Base-by-base conservation (phyloP, 1,140 invertebrate genomes). In the Leptopilina boulardi region DNA sequence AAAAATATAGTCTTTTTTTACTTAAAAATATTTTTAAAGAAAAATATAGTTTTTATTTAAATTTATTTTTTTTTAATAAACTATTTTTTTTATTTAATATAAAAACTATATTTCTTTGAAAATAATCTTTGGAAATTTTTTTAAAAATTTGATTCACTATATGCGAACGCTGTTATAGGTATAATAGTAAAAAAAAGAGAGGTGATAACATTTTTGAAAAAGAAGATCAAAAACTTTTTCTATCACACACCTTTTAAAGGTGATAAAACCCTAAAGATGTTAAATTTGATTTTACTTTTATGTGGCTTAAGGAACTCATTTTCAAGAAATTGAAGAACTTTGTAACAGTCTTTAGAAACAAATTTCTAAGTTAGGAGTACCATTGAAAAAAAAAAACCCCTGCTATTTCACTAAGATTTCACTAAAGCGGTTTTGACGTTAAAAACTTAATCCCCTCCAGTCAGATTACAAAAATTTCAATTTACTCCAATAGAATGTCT, bases 271-370 rank as follows among this genome's bases (percentile, higher is more conserved):
- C 15, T 47, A 3, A 47, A 47, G 44, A 47, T 47, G 13, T 47
- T 47, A 47, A 47, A 47, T 47, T 47, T 13, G 44, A 47, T 47
- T 47, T 47, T 47, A 47, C 44, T n/a, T 47, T 47, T n/a, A 13
- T 47, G 44, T n/a, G 15, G 13, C 44, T 47, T 47, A 47, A n/a
- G 44, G n/a, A 47, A n/a, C 44, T 47, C 44, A 47, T 47, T 47
- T 47, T 47, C 44, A 47, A 47, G 44, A 47, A 47, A 47, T 47
- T 47, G 44, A 47, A 47, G 44, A 47, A 47, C 11, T 47, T 47
- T n/a, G 44, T 47, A 47, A 47, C 10, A 47, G 44, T 47, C 44
- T 47, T 47, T 47, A 47, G 44, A 47, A 47, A 47, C 44, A 47
- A 47, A 47, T 47, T n/a, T n/a, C 44, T 47, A 47, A 47, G 44